Base-by-base conservation (phyloP, 2,797 vertebrate species). In the Schizopygopsis pylzovi region DNA sequence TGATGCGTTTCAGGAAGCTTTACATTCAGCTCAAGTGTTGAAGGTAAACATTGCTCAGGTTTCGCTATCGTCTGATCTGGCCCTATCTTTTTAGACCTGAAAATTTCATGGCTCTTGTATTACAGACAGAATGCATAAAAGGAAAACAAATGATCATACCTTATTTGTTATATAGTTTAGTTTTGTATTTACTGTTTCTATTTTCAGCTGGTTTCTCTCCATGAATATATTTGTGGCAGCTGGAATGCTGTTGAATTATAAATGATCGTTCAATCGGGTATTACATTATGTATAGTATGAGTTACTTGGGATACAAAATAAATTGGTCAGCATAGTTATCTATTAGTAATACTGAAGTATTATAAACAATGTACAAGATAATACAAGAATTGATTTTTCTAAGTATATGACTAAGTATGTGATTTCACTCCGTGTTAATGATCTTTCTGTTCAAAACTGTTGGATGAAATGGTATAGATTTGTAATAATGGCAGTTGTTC, bases 1-100 rank as follows among this genome's bases (percentile, higher is more conserved):
- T 76, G 83, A 85, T 83, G 88, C 76, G 71, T 86, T 63, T 76
- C 68, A 43, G 73, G 75, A 85, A 81, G 61, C 45, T 41, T 78
- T 82, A 65, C 82, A 82, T 86, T 85, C 54, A 56, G 54, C 59
- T 81, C 13, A 77, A 33, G 80, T 65, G 12, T 37, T n/a, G 20
- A 28, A 84, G 65, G 70, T 75, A 80, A 84, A 81, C 65, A 76
- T 81, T 41, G 11, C 59, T 45, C 52, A 47, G 63, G 80, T 82
- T 77, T 82, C 22, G n/a, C 25, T 79, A 25, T 52, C 28, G 47
- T 76, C 54, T 86, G 47, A 33, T 68, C 61, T 82, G 79, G 70
- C 16, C 33, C 3, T 54, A 11, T 77, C 73, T 37, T 56, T 56
- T 22, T 15, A 13, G 75, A 13, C 7, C 75, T n/a, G 75, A 77